Evolutionary conservation across 2,888 invertebrate species (phyloP), one percentile per base, ranked within the genome.

Genomic region (Lasioglossum malachurum): DNA sequence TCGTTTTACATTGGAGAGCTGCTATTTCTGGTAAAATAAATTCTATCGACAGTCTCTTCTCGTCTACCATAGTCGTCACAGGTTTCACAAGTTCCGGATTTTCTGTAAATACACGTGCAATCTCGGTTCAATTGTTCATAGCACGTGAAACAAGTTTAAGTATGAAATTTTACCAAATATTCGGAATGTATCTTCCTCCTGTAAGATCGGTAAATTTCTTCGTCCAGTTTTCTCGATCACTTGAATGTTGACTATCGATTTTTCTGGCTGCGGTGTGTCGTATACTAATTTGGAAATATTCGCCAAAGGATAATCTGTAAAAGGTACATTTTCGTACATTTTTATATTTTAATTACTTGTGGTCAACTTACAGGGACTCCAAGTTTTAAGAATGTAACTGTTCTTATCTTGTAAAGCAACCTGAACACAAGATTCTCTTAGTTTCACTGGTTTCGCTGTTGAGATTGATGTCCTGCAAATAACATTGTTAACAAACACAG

Each of bases 1-100:
- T 86, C 19, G 92, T 93, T 90, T 94, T 94, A 46, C 87, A 92
- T 78, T 93, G 92, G 4, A 95, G 86, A 10, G 81, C 84, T 49
- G 90, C 92, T 46, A 95, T 74, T 81, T 95, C 94, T 8, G 92
- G 90, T 69, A 93, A 87, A 89, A 93, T 92, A 89, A 94, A 95
- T 86, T 94, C 93, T 49, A 93, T 91, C n/a, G 91, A 94, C 75
- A 95, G 89, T 85, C 88, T 92, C 79, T 91, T 92, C 35, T 89
- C 89, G 41, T 94, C 88, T 74, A 95, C 84, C 16, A 91, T 88
- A 27, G 93, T 95, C 35, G 93, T 88, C 67, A 94, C 89, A 8
- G 95, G 95, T 78, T 94, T 95, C 14, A 94, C 93, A 69, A 95
- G 84, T 69, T 94, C 94, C 1, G 95, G 94, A 91, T 95, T 95